Base-by-base conservation (phyloP, 2,888 invertebrate species). In the Ochropleura plecta region DNA sequence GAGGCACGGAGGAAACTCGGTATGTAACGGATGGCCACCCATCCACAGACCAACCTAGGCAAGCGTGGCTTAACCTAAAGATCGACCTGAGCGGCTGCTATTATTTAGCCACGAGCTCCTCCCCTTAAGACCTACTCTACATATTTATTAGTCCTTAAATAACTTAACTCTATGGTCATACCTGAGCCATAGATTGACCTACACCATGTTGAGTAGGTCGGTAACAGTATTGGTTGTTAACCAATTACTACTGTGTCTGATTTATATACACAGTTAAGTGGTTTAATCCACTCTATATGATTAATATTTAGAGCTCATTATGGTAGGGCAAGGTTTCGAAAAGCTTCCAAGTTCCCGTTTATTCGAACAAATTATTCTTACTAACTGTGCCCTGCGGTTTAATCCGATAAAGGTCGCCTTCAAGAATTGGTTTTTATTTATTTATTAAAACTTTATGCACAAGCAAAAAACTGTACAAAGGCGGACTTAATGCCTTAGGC, bases 301-400 rank as follows among this genome's bases (percentile, higher is more conserved):
- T 70, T 62, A 51, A 62, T 62, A 62, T 62, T 62, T 44, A 62
- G 44, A 62, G 62, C 44, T 44, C n/a, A 62, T 62, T 62, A 44
- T 44, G 62, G n/a, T 42, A 12, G 49, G 49, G 42, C 42, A 70
- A 44, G 16, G 20, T 18, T 46, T 16, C 20, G 42, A 40, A 30
- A 65, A 49, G 48, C 20, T 6, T 18, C 42, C 5, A 9, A 8
- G 59, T 18, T 18, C 5, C 16, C 9, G 18, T 18, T 42, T 42
- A 44, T n/a, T 44, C n/a, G 62, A 55, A 40, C 10, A 0, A 60
- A 16, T 8, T 30, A 57, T 3, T 59, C 16, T 59, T 4, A 51
- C 9, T 18, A 18, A n/a, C 53, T 20, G n/a, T 53, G 20, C 5
- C n/a, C n/a, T 10, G 9, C 1, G n/a, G 10, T 12, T 53, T 20